Evolutionary conservation across 2,888 invertebrate genomes (phyloP), one percentile per base, ranked within the genome.

Genomic region (Gonocerus acuteangulatus): DNA sequence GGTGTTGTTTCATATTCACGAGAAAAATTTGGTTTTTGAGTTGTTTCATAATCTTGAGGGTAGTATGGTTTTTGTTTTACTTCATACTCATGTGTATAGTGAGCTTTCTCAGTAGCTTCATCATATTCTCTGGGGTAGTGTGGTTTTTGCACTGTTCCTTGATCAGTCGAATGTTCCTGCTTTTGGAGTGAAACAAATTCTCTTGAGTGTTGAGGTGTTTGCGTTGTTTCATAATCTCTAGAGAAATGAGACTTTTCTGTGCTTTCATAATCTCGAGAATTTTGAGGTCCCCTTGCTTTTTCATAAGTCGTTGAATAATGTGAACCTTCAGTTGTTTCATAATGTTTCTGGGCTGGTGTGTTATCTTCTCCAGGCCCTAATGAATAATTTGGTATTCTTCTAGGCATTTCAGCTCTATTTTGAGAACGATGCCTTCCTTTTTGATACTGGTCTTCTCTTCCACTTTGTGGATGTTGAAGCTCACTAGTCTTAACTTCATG

Each of bases 151-250:
- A n/a, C n/a, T 42, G 42, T 42, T 42, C n/a, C 15, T 4, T 42
- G 13, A n/a, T 42, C 16, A 15, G 7, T 3, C 3, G 42, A 42
- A 13, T 42, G 13, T 9, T 27, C 4, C 27, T 6, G 4, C 9
- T 27, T 27, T 9, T 27, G 27, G 9, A 9, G 27, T 27, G 9
- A 27, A 27, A 6, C 27, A 27, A 6, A 27, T 4, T 27, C 27
- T 34, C 51, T 34, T 4, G 51, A 51, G n/a, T 51, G 19, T 13
- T 34, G 51, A 32, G 34, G 7, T 11, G 15, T 51, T 52, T 22
- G 52, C 22, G 52, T 39, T 3, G 52, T 39, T 39, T 52, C 52
- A 39, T 52, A 52, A 21, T 52, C 36, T 39, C 42, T 52, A 7
- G 39, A 1, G 4, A 21, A 52, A 21, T 52, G 52, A 1, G 21